Base-by-base conservation (phyloP, 2,113 vertebrate species). In the Penelope pileata region DNA sequence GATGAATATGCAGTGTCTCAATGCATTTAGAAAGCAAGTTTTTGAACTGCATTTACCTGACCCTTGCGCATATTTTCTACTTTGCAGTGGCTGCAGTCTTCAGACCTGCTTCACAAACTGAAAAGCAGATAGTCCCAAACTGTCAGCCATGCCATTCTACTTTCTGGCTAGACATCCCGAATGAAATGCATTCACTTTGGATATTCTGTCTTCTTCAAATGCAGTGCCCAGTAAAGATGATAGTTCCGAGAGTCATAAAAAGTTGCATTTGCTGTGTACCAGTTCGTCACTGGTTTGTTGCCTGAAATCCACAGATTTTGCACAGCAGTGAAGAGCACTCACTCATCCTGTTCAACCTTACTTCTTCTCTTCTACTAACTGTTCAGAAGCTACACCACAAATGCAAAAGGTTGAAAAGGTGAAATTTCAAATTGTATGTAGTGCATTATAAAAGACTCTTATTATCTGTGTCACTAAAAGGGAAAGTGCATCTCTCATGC, bases 391-490 rank as follows among this genome's bases (percentile, higher is more conserved):
- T 83, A 56, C 21, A 47, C 47, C 48, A 64, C 56, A 94, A 92
- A 69, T 12, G 69, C 56, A 87, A 53, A 30, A 70, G 58, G 42
- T 38, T 87, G 68, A 66, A 95, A 95, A 97, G 82, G 86, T 89
- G 56, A 91, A 83, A 77, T 90, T 96, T 95, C 34, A 82, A 83
- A 76, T 90, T 81, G 27, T 59, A 48, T 73, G 27, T 22, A 83
- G 72, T 64, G 40, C 42, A 76, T 78, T 90, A 94, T 69, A 96
- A 94, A 95, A 86, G 48, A 54, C 67, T 94, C 56, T 93, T 93
- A 84, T 96, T 95, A 90, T 92, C 63, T 92, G 9, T 91, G 75
- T 42, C 68, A 95, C 81, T 95, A 78, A 93, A 94, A 94, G 22
- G 26, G 38, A 93, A 95, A 88, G 72, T 90, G 54, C 70, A 72